Base-by-base conservation (phyloP, 1,140 invertebrate species). In the Neuroterus valhalla region DNA sequence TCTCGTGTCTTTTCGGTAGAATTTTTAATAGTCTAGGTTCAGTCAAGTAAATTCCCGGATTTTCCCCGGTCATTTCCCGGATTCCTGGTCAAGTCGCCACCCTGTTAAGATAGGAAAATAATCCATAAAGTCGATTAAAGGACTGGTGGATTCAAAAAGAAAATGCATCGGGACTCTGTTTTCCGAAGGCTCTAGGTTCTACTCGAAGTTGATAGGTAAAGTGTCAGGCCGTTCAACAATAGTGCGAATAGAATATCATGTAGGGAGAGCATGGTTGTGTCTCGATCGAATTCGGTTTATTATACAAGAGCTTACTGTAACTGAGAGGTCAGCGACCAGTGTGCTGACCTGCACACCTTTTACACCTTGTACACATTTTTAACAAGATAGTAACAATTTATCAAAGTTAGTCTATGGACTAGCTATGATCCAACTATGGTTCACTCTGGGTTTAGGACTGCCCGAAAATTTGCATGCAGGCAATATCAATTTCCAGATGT, bases 241-340 rank as follows among this genome's bases (percentile, higher is more conserved):
- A 62, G 55, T 62, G 55, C 55, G 55, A 62, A 62, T 62, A 62
- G 55, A 62, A 62, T 62, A 31, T 62, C 23, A 62, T 62, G n/a
- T 62, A 26, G 6, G 26, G 21, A 62, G 55, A 62, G 31, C 12
- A 62, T 15, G 55, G 23, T 31, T n/a, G 55, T 62, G 55, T 62
- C 77, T 79, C 85, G 89, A 90, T 90, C 89, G 89, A 89, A 90
- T 88, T 86, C 80, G 80, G 89, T 89, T 86, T 89, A 90, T 90
- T 89, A 88, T 89, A 88, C 87, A 89, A 84, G 83, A 89, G 86
- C 74, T 74, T 85, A 84, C 75, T 78, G 68, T 68, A 77, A 70
- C 77, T 80, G 84, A 81, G 84, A 82, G 88, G 89, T 90, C 87
- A 89, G 85, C 88, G 88, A 89, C 88, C 88, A 88, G 82, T 75